Evolutionary conservation across 2,888 invertebrate species (phyloP), one percentile per base, ranked within the genome.

Genomic region (Suillia variegata): DNA sequence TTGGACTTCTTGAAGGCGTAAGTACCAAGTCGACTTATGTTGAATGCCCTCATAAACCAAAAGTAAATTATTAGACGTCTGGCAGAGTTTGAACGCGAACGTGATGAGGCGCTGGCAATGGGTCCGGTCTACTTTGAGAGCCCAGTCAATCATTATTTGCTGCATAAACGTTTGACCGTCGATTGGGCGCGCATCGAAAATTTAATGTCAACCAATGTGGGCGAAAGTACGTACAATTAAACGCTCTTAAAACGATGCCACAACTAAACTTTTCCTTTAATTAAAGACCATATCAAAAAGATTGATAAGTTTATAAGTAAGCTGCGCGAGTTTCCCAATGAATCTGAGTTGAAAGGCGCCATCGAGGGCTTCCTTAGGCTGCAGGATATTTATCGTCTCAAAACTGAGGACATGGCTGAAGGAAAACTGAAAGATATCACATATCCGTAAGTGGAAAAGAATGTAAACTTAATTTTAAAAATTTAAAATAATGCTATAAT

Each of bases 311-410:
- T n/a, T n/a, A n/a, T n/a, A 59, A 58, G 51, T 38, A 56, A 17
- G 15, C 26, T 51, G 34, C 33, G 18, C n/a, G 22, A 8, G 42
- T 67, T 70, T 79, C 96, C 96, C 0, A 88, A 90, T 0, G 87
- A 90, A 57, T 93, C 95, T 77, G 98, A 99, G 80, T 83, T 98
- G 65, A 89, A 89, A 66, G 98, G 98, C 0, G 97, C 96, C n/a
- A 96, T 97, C 6, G 91, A 91, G 56, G 98, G 97, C 1, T 84
- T 98, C 51, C 91, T 95, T 63, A 86, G 98, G 50, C 85, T 99
- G 5, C 98, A 99, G 80, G 92, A 92, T 73, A 95, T 96, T 0
- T 98, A 98, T 80, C 88, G 90, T 64, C 84, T 98, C 50, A 89
- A 93, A 59, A 91, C 96, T 0, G 85, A 88, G 1, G 91, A 93